phyloP scores from a whole-genome alignment of 37 sponge, comb jelly and placozoan species.

The Spongia lamella region DNA sequence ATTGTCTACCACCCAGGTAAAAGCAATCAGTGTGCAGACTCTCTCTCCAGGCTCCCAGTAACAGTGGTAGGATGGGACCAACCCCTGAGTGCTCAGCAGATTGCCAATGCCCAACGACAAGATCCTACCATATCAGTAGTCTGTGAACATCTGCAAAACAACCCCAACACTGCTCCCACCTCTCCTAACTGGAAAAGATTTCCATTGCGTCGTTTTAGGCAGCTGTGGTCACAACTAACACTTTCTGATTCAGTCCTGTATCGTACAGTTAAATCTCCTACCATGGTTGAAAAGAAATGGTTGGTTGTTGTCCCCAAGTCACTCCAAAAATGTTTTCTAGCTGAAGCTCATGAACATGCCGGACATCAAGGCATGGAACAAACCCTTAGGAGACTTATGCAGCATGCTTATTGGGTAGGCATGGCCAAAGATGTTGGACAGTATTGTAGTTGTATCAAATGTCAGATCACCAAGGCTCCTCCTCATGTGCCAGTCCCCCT shows the following conservation, averaged over 20 bases:
- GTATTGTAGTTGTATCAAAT: no score
- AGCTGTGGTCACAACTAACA: constrained; percentile 10
- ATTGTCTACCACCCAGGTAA: constrained; percentile 5
- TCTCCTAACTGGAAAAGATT: background rate
- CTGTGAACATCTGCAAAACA: background rate
- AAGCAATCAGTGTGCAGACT: background rate
- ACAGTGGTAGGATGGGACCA: background rate
- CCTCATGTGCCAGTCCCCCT: no score
- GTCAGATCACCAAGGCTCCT: no score
- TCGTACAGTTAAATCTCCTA: constrained; percentile 6
- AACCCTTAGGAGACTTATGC: background rate
- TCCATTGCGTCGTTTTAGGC: background rate
- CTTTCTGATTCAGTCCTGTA: background rate
- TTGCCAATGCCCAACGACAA: background rate
- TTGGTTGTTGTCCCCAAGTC: constrained; percentile 5
- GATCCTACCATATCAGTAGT: background rate
- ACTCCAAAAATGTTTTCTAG: background rate
- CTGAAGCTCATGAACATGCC: constrained; percentile 2
- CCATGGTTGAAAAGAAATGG: background rate
- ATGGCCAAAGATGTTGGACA: background rate
- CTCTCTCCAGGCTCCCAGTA: constrained; percentile 5
- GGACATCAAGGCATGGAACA: constrained; percentile 2
- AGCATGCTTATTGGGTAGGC: constrained; percentile 12
- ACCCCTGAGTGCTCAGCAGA: background rate
- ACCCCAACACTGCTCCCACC: background rate